Percentiles rank a stretch among this genome's conserved stretches.
phyloP scores from a whole-genome alignment of 30 jellyfish, hydroid and myxozoan genomes.

The Clytia hemisphaerica region DNA sequence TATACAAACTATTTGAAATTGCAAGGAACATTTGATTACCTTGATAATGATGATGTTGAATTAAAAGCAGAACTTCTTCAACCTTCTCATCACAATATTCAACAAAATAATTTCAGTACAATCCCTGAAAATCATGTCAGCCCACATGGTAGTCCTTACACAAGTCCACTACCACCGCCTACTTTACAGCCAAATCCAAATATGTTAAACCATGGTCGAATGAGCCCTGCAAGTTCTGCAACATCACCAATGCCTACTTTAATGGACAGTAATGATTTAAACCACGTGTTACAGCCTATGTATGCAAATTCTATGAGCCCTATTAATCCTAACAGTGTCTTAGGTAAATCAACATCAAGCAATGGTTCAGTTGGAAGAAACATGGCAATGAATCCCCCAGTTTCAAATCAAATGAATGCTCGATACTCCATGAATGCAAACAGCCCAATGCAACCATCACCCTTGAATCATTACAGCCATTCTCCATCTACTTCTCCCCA shows the following conservation, averaged over 20 bases:
- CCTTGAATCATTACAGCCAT: too few relatives aligned
- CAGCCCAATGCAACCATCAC: too few relatives aligned
- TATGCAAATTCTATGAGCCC: constrained; percentile 28
- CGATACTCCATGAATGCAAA: too few relatives aligned
- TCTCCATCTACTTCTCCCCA: too few relatives aligned
- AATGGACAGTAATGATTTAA: too few relatives aligned
- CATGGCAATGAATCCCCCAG: too few relatives aligned
- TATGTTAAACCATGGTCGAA: neutral
- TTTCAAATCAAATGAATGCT: too few relatives aligned
- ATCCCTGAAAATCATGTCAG: constrained; percentile 25
- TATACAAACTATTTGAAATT: constrained; percentile 64
- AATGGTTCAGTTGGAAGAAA: too few relatives aligned
- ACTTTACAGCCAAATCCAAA: neutral
- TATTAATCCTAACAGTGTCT: too few relatives aligned
- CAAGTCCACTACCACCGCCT: constrained; percentile 25
- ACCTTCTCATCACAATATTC: constrained; percentile 21
- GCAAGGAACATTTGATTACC: constrained; percentile 52
- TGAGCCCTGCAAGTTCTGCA: too few relatives aligned
- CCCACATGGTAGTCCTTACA: constrained; percentile 67
- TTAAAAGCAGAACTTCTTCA: constrained; percentile 32
- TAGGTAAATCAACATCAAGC: too few relatives aligned
- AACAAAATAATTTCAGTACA: constrained; percentile 20
- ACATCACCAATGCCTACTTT: neutral
- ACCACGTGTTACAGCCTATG: too few relatives aligned
- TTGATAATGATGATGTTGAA: constrained; percentile 29